Base-by-base conservation (phyloP, 2,888 invertebrate genomes). In the Rhamphomyia laevipes region DNA sequence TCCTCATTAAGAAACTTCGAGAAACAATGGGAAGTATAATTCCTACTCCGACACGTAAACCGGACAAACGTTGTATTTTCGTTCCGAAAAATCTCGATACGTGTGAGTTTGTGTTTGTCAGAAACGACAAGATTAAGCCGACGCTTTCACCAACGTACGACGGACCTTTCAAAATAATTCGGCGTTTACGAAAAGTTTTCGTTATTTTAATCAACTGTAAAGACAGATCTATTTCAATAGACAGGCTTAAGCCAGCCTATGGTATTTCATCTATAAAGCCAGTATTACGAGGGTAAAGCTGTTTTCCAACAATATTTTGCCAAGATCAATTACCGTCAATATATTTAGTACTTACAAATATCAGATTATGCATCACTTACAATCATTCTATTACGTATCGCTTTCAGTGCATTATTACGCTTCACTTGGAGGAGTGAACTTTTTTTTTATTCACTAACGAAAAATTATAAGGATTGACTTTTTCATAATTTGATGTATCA, bases 211-310 rank as follows among this genome's bases (percentile, higher is more conserved):
- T 45, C 4, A 49, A 49, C 45, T 45, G 42, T 12, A 49, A 23
- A 49, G 45, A 49, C 17, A 31, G 27, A 17, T 46, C 40, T 40
- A n/a, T 46, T 13, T 46, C 46, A n/a, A 40, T 46, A 30, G 46
- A 46, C 16, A 17, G 30, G 13, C 12, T 45, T 15, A 45, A 38
- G 18, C 45, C 45, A 5, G 45, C 45, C 12, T 37, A 27, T 9
- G 23, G 23, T 27, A 27, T 27, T 27, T 27, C 23, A 27, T 27
- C 23, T 27, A 27, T 27, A 27, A 27, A 27, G 9, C 23, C 23
- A 27, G 23, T 27, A 27, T 27, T 27, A 27, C 23, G 23, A 27
- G 23, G 23, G 23, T 27, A 27, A 27, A 27, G n/a, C 23, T 4
- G 5, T 27, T 6, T 9, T 27, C 7, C 4, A 27, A 27, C 5